phyloP scores from a whole-genome alignment of 2,113 vertebrate species.

The Leucosticte australis region DNA sequence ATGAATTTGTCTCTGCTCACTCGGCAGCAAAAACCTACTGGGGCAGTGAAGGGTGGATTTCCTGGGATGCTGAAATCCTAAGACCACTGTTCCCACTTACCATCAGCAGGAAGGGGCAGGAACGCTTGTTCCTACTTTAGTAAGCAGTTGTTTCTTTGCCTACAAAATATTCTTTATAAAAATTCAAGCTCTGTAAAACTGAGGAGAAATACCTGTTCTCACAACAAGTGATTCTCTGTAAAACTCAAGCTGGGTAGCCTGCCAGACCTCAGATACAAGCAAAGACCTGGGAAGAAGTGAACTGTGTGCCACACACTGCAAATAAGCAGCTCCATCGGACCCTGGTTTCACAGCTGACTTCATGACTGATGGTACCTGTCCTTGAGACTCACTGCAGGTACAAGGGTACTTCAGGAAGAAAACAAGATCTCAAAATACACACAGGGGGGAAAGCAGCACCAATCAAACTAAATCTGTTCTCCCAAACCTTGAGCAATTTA shows the following conservation, averaged over 20 bases:
- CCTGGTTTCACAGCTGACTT: not conserved
- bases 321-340: not conserved
- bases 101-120: not conserved
- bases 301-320: not conserved
- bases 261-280: not conserved
- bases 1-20: not conserved
- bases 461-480: not conserved
- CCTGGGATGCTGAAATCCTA: not conserved
- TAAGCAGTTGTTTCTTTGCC: not conserved
- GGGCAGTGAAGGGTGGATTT: not conserved
- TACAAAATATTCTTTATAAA: not conserved
- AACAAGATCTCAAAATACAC: not conserved
- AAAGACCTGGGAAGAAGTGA: not conserved
- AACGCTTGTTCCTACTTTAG: not conserved
- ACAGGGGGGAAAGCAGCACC: not conserved
- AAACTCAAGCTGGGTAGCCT: not conserved
- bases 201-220: not conserved
- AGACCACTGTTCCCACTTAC: not conserved
- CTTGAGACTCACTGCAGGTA: not conserved
- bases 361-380: not conserved
- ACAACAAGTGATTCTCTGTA: not conserved
- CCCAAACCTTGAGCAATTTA: not conserved
- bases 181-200: not conserved
- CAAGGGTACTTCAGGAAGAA: not conserved
- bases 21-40: not conserved